These are phyloP conservation scores for Anodontia alba DNA, from an alignment of 2,888 invertebrate species.

Conservation along the genomic window DNA sequence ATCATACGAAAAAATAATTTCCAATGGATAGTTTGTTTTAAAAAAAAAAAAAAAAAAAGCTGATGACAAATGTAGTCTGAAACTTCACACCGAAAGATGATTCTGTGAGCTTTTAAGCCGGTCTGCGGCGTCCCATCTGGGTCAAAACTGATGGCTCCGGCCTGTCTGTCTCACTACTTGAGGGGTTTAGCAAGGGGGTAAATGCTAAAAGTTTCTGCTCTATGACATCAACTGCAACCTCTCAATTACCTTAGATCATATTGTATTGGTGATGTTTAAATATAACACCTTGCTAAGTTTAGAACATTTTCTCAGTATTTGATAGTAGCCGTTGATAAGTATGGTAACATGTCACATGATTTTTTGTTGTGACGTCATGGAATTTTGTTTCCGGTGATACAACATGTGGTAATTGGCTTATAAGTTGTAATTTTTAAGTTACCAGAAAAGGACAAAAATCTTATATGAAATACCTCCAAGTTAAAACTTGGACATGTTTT, in stretches of 20 bases:
- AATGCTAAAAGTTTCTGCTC: no score
- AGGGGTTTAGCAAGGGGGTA: no score
- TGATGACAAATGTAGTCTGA: no score
- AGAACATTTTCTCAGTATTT: slow-evolving; percentile 6
- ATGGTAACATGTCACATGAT: slow-evolving; percentile 53
- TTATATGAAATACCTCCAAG: slow-evolving; percentile 16
- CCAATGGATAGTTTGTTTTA: no score
- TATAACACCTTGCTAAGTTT: slow-evolving; percentile 14
- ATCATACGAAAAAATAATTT: no score
- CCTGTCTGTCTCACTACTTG: no score
- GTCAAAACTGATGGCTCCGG: no score
- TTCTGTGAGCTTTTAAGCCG: no score
- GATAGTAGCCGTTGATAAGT: slow-evolving; percentile 14
- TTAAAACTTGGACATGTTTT: slow-evolving; percentile 13
- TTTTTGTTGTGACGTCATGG: slow-evolving; percentile 60
- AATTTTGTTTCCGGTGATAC: slow-evolving; percentile 61
- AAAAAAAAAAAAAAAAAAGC: no score
- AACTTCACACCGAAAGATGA: no score
- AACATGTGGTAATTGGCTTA: slow-evolving; percentile 43
- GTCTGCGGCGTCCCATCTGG: no score
- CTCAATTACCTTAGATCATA: not conserved
- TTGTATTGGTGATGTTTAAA: slow-evolving; percentile 10
- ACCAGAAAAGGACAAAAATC: slow-evolving; percentile 28
- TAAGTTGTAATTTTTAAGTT: slow-evolving; percentile 40
- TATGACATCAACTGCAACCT: no score